A percentile compares a stretch with the other conserved stretches of the same genome.
phyloP scores from a whole-genome alignment of 1,140 invertebrate genomes.

The Listronotus bonariensis region DNA sequence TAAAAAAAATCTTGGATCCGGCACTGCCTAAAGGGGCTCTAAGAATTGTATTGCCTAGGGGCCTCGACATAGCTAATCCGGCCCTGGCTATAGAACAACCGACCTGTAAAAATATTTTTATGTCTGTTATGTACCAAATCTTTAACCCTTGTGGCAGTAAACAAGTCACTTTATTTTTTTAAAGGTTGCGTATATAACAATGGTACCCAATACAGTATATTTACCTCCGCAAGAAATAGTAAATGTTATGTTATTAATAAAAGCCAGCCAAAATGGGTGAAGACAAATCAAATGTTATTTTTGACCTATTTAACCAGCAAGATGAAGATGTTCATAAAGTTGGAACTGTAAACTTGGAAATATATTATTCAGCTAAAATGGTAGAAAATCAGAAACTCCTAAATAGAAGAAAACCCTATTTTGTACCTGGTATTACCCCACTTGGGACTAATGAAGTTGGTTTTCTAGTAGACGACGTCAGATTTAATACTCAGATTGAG shows the following conservation, averaged over 20 bases:
- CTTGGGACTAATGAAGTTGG: slow-evolving; percentile 42
- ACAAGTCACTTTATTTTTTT: too few species aligned
- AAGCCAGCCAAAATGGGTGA: slow-evolving; percentile 30
- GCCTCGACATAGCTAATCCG: too few species aligned
- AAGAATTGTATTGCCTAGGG: too few species aligned
- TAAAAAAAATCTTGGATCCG: too few species aligned
- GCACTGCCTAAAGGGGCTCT: too few species aligned
- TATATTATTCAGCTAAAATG: not conserved
- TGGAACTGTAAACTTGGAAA: not conserved
- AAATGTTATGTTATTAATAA: slow-evolving; percentile 35
- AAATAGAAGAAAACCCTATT: slow-evolving; percentile 20
- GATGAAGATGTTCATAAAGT: slow-evolving; percentile 11
- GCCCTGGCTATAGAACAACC: too few species aligned
- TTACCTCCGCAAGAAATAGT: slow-evolving; percentile 27
- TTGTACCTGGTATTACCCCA: slow-evolving; percentile 41
- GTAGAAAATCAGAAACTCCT: not conserved
- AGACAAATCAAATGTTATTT: slow-evolving; percentile 13
- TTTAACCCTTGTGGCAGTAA: too few species aligned
- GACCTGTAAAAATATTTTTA: too few species aligned
- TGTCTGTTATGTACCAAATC: too few species aligned
- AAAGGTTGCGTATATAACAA: slow-evolving; percentile 32
- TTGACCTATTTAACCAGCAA: slow-evolving; percentile 35
- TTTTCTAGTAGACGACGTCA: slow-evolving; percentile 38
- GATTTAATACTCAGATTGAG: slow-evolving; percentile 34
- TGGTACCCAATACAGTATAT: slow-evolving; percentile 25